Evolutionary conservation across 2,888 invertebrate genomes (phyloP), one percentile per base, ranked within the genome.

Genomic region (Magallana nippona): DNA sequence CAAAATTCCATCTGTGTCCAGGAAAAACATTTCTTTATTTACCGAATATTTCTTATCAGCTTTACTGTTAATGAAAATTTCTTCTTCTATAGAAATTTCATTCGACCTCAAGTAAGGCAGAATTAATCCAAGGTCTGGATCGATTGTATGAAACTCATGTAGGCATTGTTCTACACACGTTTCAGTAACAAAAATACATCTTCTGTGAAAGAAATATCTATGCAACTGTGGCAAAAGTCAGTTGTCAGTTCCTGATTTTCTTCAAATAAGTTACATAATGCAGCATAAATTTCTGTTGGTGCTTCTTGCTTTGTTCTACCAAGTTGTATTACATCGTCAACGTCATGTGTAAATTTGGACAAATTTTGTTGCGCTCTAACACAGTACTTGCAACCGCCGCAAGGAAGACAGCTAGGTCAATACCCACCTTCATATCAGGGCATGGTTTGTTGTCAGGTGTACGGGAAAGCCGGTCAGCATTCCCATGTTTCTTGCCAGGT

Each of bases 401-500:
- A 60, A 60, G 60, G 60, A n/a, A 60, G 19, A 60, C 60, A n/a
- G 10, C 2, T 19, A 60, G 60, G 60, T 0, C 60, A 60, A 60
- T 60, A 19, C 8, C 60, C 60, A 19, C 17, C 17, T n/a, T 60
- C 17, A 60, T n/a, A n/a, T 60, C 17, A n/a, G 60, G 19, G 19
- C 60, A 60, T 60, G 60, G 60, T 17, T 17, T 60, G 57, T 22
- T n/a, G n/a, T n/a, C 57, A 58, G 78, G 78, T 1, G 27, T n/a
- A n/a, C 81, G 22, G 27, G 81, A 81, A 13, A 81, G 44, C 13
- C 63, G 62, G 17, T 81, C 62, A 8, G 62, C 81, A 60, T 81
- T 81, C 1, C 81, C 81, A 62, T 81, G 62, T 0, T 81, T 60
- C 11, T 10, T 17, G 15, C 81, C 62, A 13, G 81, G 32, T 22